Percentiles rank a stretch among this genome's conserved stretches.
Evolutionary conservation across 2,888 invertebrate genomes (phyloP).

Genomic region (Leptinotarsa juncta): DNA sequence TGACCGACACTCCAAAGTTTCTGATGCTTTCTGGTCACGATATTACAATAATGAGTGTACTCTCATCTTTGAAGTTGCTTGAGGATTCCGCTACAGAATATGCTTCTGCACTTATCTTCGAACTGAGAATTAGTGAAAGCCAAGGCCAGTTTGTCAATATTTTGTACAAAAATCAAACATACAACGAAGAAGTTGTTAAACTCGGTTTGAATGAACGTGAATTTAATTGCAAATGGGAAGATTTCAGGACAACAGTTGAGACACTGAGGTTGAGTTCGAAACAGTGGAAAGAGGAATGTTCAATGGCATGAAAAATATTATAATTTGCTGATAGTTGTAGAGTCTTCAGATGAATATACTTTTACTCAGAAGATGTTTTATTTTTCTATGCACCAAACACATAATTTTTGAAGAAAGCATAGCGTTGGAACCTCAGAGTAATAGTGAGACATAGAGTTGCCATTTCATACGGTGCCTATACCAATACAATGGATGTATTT

Average conservation of each 20-base stretch:
- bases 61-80: conserved; percentile 76
- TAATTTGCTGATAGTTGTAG: no score
- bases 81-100: conserved; percentile 74
- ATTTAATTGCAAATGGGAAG: conserved; percentile 30
- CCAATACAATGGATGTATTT: no score
- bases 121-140: conserved; percentile 67
- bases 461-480: no score
- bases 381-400: no score
- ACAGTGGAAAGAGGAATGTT: conserved; percentile 26
- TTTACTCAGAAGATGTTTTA: no score
- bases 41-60: conserved; percentile 75
- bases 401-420: accelerated
- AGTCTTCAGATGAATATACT: no score
- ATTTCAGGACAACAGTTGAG: conserved; percentile 32
- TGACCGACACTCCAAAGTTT: conserved; percentile 67
- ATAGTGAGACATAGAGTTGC: no score
- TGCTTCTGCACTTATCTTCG: conserved; percentile 74
- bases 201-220: conserved; percentile 29
- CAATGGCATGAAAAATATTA: background rate
- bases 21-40: conserved; percentile 83
- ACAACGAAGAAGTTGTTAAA: conserved; percentile 14
- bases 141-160: conserved; percentile 29
- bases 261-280: conserved; percentile 24
- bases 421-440: no score
- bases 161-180: conserved; percentile 35